These are phyloP conservation scores for Oreohelix idahoensis DNA, from an alignment of 1,140 invertebrate genomes.

Conservation along the genomic window DNA sequence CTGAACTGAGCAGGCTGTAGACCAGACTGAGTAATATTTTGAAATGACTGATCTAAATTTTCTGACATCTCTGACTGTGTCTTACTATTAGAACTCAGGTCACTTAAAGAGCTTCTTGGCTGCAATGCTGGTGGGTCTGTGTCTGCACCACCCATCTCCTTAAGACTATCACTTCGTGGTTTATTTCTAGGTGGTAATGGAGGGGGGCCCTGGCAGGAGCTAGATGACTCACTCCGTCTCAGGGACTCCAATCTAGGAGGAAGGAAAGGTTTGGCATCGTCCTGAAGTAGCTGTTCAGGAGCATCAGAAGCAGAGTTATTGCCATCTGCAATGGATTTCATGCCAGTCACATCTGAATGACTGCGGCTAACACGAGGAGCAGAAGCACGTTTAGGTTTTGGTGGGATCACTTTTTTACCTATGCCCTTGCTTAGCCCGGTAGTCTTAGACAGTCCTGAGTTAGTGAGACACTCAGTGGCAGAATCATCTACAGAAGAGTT, in stretches of 20 bases:
- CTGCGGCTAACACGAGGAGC: constrained; percentile 41
- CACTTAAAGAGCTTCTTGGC: background rate
- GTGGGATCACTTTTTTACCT: constrained; percentile 48
- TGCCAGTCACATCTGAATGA: constrained; percentile 52
- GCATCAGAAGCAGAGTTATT: constrained; percentile 11
- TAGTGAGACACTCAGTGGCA: constrained; percentile 44
- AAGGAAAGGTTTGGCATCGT: constrained; percentile 37
- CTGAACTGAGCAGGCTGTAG: too few species aligned
- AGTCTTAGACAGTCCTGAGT: constrained; percentile 15
- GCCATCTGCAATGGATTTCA: constrained; percentile 38
- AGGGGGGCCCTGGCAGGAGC: constrained; percentile 34
- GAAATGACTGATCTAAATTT: background rate
- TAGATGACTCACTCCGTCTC: constrained; percentile 18
- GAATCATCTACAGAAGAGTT: constrained; percentile 36
- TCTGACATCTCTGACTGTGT: constrained; percentile 5
- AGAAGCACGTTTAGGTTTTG: constrained; percentile 56
- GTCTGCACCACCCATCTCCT: background rate
- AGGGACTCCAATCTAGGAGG: constrained; percentile 47
- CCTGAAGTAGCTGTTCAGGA: background rate
- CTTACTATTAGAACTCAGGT: background rate
- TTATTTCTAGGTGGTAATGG: constrained; percentile 49
- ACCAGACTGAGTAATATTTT: constrained; percentile 5
- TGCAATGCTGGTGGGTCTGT: background rate
- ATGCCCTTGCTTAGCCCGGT: background rate
- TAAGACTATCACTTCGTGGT: constrained; percentile 21